These are phyloP conservation scores for Eupithecia vulgata DNA, from an alignment of 2,888 invertebrate species.

Conservation along the genomic window DNA sequence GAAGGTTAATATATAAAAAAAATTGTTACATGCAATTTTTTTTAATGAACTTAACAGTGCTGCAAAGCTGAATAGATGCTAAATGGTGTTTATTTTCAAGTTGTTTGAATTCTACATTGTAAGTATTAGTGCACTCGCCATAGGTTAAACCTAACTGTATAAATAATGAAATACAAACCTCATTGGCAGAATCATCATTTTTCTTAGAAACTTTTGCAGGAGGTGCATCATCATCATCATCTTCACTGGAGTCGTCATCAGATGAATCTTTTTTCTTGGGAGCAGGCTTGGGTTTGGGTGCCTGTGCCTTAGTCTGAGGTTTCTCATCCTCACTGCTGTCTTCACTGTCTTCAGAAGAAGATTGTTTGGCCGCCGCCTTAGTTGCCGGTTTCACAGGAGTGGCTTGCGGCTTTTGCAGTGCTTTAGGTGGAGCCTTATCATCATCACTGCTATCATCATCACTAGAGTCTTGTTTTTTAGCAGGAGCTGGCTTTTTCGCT, in stretches of 20 bases:
- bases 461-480: slow-evolving; percentile 60
- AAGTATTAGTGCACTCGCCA: too few relatives aligned
- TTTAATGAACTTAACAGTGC: too few relatives aligned
- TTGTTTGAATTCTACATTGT: too few relatives aligned
- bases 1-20: too few relatives aligned
- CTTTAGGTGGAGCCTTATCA: slow-evolving; percentile 56
- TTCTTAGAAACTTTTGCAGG: slow-evolving; percentile 49
- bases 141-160: too few relatives aligned
- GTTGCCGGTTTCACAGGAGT: slow-evolving; percentile 49
- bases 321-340: slow-evolving; percentile 63
- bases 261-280: slow-evolving; percentile 55
- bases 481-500: slow-evolving; percentile 37
- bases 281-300: slow-evolving; percentile 43
- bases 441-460: slow-evolving; percentile 66
- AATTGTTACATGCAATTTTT: too few relatives aligned
- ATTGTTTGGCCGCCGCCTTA: slow-evolving; percentile 49
- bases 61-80: too few relatives aligned
- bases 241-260: slow-evolving; percentile 58
- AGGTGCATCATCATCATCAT: slow-evolving; percentile 48
- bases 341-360: slow-evolving; percentile 64
- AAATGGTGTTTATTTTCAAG: too few relatives aligned
- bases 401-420: slow-evolving; percentile 46
- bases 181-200: slow-evolving; percentile 51
- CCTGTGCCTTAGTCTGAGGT: slow-evolving; percentile 55
- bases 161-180: slow-evolving; percentile 33